phyloP scores from a whole-genome alignment of 2,113 vertebrate species.

The Pao palembangensis region DNA sequence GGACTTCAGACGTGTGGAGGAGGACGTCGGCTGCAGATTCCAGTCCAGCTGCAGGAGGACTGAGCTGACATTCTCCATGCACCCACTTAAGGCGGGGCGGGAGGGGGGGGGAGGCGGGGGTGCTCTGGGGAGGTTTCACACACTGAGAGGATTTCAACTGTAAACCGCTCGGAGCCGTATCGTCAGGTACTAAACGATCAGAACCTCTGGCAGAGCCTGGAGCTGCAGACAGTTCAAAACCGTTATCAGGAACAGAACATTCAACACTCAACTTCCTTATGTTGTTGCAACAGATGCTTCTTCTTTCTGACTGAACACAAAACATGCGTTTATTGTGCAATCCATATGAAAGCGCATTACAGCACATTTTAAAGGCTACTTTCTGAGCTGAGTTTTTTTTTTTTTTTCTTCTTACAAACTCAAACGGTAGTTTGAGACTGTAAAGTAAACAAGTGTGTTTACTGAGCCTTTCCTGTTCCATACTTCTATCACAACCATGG shows the following conservation, averaged over 20 bases:
- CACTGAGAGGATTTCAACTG: background rate
- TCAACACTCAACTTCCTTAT: slow-evolving; percentile 3
- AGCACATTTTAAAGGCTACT: background rate
- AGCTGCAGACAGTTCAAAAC: background rate
- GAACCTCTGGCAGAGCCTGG: too few relatives aligned
- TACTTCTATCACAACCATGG: slow-evolving; percentile 49
- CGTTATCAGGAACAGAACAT: slow-evolving; percentile 4
- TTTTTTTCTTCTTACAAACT: background rate
- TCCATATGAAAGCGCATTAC: too few relatives aligned
- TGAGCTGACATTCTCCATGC: slow-evolving; percentile 56
- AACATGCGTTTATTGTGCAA: too few relatives aligned
- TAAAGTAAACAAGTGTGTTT: slow-evolving; percentile 54
- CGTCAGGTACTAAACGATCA: too few relatives aligned
- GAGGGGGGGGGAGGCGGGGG: slow-evolving; percentile 20
- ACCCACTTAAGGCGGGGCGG: slow-evolving; percentile 24
- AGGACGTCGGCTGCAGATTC: slow-evolving; percentile 52
- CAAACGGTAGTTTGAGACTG: slow-evolving; percentile 33
- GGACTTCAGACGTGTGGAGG: slow-evolving; percentile 40
- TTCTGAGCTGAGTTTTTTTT: background rate
- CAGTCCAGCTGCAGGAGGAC: slow-evolving; percentile 56
- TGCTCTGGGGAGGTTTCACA: slow-evolving; percentile 24
- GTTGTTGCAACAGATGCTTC: background rate
- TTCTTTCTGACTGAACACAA: background rate
- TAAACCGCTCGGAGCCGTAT: too few relatives aligned
- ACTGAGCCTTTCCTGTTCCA: slow-evolving; percentile 48